Base-by-base conservation (phyloP, 2,888 invertebrate species). In the Scrobipalpa atriplicella region DNA sequence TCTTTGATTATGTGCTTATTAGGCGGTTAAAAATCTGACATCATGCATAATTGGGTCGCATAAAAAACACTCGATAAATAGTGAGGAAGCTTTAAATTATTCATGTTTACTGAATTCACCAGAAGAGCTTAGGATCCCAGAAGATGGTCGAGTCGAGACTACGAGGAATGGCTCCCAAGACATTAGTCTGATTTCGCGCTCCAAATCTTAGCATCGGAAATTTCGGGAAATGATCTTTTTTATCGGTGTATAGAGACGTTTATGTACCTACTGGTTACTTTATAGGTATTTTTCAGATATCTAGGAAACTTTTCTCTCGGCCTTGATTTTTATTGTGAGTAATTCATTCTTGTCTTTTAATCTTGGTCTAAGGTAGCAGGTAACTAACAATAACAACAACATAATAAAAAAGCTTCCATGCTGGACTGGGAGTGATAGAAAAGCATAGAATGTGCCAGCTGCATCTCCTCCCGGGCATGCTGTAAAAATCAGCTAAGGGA, bases 181-280 rank as follows among this genome's bases (percentile, higher is more conserved):
- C 47, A 62, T 62, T 61, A 41, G 8, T 19, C 61, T 41, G 60
- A 38, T 60, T 61, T 61, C 61, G 61, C 39, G 18, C 61, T 61
- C 61, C n/a, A 18, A 8, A 52, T 52, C 2, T 18, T 51, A 6
- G 3, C 38, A 60, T 60, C 39, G 38, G 39, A 60, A n/a, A n/a
- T n/a, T 60, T 36, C 2, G 8, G 19, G n/a, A 61, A 54, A 54
- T 18, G 10, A 54, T 54, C 21, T 21, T 54, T 54, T 54, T 19
- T 54, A 19, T 54, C 47, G 47, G 3, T n/a, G 47, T 47, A 43
- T 43, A 43, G n/a, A 47, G 47, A 47, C 47, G 47, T 16, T 43
- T 47, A 47, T 47, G 47, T n/a, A 47, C n/a, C n/a, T n/a, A n/a
- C 47, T 47, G 6, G 47, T 47, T 43, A 47, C n/a, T 47, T 16